Percentiles rank a stretch among this genome's conserved stretches.
Evolutionary conservation across 2,113 vertebrate genomes (phyloP).

Genomic region (Pelecanus crispus): DNA sequence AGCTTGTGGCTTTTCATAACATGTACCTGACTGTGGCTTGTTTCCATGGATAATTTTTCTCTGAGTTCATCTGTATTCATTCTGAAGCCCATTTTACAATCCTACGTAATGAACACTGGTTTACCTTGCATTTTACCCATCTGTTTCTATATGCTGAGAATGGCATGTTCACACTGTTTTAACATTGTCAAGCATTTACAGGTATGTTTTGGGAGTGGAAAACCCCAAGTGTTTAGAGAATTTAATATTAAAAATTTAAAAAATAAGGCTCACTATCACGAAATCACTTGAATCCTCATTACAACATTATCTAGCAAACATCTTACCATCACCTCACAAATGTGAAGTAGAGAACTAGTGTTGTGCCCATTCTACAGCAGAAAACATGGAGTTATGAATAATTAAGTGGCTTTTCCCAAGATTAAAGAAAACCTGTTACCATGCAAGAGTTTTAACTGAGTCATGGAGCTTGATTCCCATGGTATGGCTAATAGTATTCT

Average conservation of each 20-base stretch:
- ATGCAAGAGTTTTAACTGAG: background rate
- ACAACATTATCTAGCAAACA: background rate
- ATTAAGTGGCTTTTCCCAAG: background rate
- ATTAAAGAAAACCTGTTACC: background rate
- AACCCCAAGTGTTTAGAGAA: background rate
- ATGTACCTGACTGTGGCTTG: background rate
- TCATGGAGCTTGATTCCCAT: background rate
- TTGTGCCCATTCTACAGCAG: background rate
- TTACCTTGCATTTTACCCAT: background rate
- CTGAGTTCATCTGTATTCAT: background rate
- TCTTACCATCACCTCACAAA: background rate
- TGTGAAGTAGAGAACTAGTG: background rate
- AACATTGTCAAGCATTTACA: background rate
- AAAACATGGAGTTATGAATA: background rate
- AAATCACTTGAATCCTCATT: background rate
- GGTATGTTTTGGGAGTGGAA: background rate
- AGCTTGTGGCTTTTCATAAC: background rate
- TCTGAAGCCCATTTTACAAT: background rate
- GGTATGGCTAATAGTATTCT: background rate
- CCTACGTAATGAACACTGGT: background rate
- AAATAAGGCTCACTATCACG: background rate
- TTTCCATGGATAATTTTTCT: background rate
- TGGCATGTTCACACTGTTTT: background rate
- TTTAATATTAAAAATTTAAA: background rate
- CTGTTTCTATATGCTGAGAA: background rate